phyloP scores from a whole-genome alignment of 64 coral and sea anemone genomes.

The Astreopora myriophthalma region DNA sequence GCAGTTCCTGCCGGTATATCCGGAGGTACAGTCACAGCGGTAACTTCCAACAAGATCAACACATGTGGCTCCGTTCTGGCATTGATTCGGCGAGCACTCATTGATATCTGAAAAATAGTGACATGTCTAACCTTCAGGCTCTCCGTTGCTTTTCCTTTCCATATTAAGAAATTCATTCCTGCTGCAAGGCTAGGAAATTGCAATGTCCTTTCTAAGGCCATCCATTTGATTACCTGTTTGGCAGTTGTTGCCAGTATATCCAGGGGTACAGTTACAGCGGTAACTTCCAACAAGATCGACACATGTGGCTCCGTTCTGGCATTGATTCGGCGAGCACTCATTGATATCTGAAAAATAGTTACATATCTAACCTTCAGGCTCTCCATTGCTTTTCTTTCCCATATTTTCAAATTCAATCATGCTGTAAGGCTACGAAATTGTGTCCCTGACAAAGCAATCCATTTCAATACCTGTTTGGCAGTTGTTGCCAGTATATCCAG shows the following conservation, averaged over 20 bases:
- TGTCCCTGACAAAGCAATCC: too few species aligned
- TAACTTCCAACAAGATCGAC: slow-evolving; percentile 47
- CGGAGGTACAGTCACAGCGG: too few species aligned
- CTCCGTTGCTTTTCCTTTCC: too few species aligned
- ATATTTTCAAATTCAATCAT: too few species aligned
- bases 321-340: slow-evolving; percentile 32
- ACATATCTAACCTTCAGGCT: neutral
- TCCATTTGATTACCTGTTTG: neutral
- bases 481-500: slow-evolving; percentile 5
- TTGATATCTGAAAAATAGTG: neutral
- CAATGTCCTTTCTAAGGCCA: too few species aligned
- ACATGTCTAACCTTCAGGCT: too few species aligned
- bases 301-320: slow-evolving; percentile 55
- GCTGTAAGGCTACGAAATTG: too few species aligned
- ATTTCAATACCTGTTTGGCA: neutral
- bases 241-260: slow-evolving; percentile 60
- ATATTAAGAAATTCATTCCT: too few species aligned
- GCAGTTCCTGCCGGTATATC: too few species aligned
- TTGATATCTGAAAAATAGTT: slow-evolving; percentile 8
- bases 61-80: slow-evolving; percentile 45
- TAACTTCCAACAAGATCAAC: neutral
- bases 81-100: neutral
- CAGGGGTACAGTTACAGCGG: slow-evolving; percentile 51
- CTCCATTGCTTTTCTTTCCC: neutral
- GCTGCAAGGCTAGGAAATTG: too few species aligned